These are phyloP conservation scores for Lacanobia wlatinum DNA, from an alignment of 2,888 invertebrate genomes.

Conservation along the genomic window DNA sequence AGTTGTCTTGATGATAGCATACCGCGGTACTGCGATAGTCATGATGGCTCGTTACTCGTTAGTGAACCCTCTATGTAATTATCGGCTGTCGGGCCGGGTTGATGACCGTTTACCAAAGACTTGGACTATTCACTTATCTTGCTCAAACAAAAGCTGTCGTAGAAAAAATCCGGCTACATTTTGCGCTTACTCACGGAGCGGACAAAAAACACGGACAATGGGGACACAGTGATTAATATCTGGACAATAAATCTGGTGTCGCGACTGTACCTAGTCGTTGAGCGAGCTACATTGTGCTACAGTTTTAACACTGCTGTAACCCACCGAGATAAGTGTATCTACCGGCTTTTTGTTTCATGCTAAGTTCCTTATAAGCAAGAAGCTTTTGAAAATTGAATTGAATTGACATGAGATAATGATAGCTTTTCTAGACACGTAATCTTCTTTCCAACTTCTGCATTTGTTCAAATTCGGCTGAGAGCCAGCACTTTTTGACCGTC, in stretches of 20 bases:
- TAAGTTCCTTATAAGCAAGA: background rate
- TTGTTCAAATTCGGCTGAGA: too few relatives aligned
- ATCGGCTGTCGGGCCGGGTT: constrained; percentile 78
- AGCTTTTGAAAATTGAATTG: constrained; percentile 16
- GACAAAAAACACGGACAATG: constrained; percentile 83
- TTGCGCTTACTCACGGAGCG: constrained; percentile 84
- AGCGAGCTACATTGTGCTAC: constrained; percentile 41
- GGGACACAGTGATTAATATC: constrained; percentile 85
- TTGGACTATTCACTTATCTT: constrained; percentile 87
- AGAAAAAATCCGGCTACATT: constrained; percentile 78
- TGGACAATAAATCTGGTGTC: constrained; percentile 73
- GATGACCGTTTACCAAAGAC: constrained; percentile 82
- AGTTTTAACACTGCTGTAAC: constrained; percentile 40
- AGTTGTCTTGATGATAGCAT: constrained; percentile 64
- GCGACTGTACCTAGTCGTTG: constrained; percentile 42
- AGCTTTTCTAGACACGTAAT: too few relatives aligned
- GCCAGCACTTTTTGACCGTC: too few relatives aligned
- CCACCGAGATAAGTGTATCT: constrained; percentile 25
- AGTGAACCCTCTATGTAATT: constrained; percentile 83
- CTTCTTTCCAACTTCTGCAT: too few relatives aligned
- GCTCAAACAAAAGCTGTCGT: constrained; percentile 83
- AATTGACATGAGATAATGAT: too few relatives aligned
- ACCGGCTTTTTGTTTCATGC: constrained; percentile 10
- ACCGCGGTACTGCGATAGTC: constrained; percentile 63
- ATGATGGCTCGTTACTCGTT: constrained; percentile 83